Evolutionary conservation across 2,113 vertebrate genomes (phyloP).

Genomic region (Bombycilla garrulus): DNA sequence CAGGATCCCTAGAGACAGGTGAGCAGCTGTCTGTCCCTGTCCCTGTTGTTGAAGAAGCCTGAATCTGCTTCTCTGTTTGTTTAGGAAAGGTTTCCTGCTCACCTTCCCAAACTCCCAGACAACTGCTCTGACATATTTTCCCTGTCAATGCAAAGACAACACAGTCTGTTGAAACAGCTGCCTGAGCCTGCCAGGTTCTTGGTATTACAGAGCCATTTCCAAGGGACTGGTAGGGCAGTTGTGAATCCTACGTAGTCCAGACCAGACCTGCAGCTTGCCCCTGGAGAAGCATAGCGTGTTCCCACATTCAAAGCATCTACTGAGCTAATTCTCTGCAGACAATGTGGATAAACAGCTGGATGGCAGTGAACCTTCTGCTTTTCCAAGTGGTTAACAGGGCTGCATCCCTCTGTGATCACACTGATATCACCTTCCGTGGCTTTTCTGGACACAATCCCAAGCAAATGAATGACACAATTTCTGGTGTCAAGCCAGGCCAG

Average conservation of each 20-base stretch:
- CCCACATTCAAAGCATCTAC: neutral
- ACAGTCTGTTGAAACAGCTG: slow-evolving; percentile 56
- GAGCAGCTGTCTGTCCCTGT: neutral
- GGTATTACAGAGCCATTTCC: neutral
- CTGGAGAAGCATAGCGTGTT: neutral
- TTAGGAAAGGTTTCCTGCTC: neutral
- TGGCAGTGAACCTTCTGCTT: neutral
- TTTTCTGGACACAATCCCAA: neutral
- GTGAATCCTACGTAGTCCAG: rapidly evolving
- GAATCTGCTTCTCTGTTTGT: neutral
- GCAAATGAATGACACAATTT: neutral
- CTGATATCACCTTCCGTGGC: neutral
- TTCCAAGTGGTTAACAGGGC: neutral
- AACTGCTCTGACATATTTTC: slow-evolving; percentile 50
- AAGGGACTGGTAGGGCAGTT: neutral
- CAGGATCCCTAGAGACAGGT: rapidly evolving
- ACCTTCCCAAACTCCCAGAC: slow-evolving; percentile 13
- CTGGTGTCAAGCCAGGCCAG: neutral
- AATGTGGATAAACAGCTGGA: neutral
- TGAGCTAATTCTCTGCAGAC: neutral
- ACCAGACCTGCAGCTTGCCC: neutral
- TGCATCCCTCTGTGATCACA: neutral
- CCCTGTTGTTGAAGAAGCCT: neutral
- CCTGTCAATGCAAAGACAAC: slow-evolving; percentile 53
- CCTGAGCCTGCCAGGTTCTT: neutral